These are phyloP conservation scores for Prolemur simus DNA, from an alignment of 2,113 vertebrate genomes.

Conservation along the genomic window DNA sequence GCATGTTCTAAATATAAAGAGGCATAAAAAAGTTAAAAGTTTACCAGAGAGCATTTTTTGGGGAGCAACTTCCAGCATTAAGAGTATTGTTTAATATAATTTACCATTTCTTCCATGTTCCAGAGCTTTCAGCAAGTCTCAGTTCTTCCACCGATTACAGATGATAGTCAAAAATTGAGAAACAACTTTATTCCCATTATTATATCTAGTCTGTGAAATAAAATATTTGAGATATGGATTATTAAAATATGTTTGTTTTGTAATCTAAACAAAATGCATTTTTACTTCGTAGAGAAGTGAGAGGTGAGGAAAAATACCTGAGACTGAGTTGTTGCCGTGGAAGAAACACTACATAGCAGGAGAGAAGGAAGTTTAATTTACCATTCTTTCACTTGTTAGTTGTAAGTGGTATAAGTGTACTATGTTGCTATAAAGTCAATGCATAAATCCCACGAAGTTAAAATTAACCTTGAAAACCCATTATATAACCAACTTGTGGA, in stretches of 20 bases:
- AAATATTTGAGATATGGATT: neutral
- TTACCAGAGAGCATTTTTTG: neutral
- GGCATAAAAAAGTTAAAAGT: neutral
- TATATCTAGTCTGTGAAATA: neutral
- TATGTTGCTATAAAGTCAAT: neutral
- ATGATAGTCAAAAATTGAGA: neutral
- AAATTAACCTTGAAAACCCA: slow-evolving; percentile 57
- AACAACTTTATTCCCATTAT: neutral
- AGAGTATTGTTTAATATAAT: neutral
- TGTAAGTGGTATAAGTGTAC: neutral
- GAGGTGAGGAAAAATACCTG: neutral
- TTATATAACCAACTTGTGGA: neutral
- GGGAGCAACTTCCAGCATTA: neutral
- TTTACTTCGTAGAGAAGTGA: neutral
- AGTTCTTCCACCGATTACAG: neutral
- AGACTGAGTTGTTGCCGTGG: neutral
- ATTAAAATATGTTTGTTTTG: neutral
- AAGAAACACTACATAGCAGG: neutral
- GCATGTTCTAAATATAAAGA: slow-evolving; percentile 41
- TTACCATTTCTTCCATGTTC: neutral
- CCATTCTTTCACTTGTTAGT: neutral
- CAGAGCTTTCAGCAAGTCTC: neutral
- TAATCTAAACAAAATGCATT: neutral
- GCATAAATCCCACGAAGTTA: slow-evolving; percentile 36
- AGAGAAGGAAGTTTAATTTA: neutral